These are phyloP conservation scores for Biston stratarius DNA, from an alignment of 2,888 invertebrate genomes.

Conservation along the genomic window DNA sequence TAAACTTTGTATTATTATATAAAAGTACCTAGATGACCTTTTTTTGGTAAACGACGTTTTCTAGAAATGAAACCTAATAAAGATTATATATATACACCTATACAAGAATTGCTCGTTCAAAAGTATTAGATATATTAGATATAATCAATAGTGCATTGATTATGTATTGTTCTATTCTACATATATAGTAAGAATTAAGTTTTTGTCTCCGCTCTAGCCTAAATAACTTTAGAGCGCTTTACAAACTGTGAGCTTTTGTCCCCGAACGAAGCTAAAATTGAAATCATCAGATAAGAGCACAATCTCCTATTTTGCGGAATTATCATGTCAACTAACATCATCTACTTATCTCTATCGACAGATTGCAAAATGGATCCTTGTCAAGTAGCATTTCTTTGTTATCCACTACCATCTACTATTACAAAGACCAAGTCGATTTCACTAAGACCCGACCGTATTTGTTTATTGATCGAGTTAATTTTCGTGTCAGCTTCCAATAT, in stretches of 20 bases:
- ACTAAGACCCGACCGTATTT: background rate
- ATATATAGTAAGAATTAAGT: background rate
- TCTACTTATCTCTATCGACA: conserved; percentile 12
- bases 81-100: too few species aligned
- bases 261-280: conserved; percentile 53
- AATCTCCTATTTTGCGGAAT: conserved; percentile 16
- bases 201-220: conserved; percentile 11
- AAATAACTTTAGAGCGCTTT: conserved; percentile 14
- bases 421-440: conserved; percentile 2
- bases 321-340: conserved; percentile 37
- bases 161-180: conserved; percentile 2
- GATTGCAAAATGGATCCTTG: conserved; percentile 7
- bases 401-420: background rate
- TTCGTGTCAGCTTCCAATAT: background rate
- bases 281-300: conserved; percentile 65
- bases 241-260: conserved; percentile 13
- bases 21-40: too few species aligned
- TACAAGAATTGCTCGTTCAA: too few species aligned
- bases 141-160: background rate
- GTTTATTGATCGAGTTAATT: background rate
- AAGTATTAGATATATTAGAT: too few species aligned
- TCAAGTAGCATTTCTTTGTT: conserved; percentile 14
- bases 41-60: too few species aligned
- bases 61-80: too few species aligned
- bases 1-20: too few species aligned